Evolutionary conservation across 2,888 invertebrate genomes (phyloP), one percentile per base, ranked within the genome.

Genomic region (Drosophila neonasuta): DNA sequence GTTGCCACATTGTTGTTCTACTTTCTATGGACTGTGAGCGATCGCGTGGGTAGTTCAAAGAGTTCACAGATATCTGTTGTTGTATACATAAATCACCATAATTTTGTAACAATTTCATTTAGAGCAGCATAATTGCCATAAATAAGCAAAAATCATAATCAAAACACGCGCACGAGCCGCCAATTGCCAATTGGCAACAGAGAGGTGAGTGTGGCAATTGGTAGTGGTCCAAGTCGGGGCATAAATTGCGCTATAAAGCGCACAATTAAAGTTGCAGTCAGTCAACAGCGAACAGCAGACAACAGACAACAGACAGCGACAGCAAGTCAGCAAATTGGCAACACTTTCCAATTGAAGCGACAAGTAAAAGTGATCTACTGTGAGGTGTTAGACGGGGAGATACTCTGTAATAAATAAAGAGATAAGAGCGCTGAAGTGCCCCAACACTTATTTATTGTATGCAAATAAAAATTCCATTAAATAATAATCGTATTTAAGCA

Each of bases 231-330:
- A 69, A 76, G 50, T 62, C 39, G 68, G 57, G 42, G 71, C 79
- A 86, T 86, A 84, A 83, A 83, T 75, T 84, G 77, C 85, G 79
- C 80, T 81, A 86, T 83, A 83, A 86, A 84, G 82, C 85, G 73
- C 82, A 77, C 85, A 86, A 86, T 86, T 82, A 85, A 83, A 81
- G 72, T 77, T 69, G 72, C 72, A 74, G 75, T 73, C 73, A 65
- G 75, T 73, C 70, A 71, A 62, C 73, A 66, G 32, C 64, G 46
- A 46, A 51, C 55, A 36, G 32, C 54, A 24, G 10, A 55, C 20
- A 20, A 0, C 20, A 20, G 20, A 20, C 20, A 20, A 20, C 20
- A 49, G 54, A 17, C 58, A 49, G 54, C 75, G 61, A 74, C 73
- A 71, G 67, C 77, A 51, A 51, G 61, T 66, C 63, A 68, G 85